Base-by-base conservation (phyloP, 2,888 invertebrate species). In the Phortica magna region DNA sequence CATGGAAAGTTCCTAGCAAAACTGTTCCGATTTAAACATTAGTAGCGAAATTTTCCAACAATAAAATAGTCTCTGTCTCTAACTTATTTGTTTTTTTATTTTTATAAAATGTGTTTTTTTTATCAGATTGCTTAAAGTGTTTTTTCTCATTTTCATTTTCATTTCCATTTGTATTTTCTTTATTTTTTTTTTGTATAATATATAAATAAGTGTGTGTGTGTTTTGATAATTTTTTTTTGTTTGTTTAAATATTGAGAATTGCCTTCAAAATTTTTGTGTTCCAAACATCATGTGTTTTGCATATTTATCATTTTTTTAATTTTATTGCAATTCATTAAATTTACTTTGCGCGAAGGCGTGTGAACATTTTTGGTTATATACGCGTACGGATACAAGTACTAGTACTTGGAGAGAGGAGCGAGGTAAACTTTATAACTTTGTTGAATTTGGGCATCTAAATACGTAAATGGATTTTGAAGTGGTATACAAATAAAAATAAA, bases 11-110 rank as follows among this genome's bases (percentile, higher is more conserved):
- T 48, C 31, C 31, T 31, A 31, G 3, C 31, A 1, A 3, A 31
- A 31, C 31, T 31, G 31, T 31, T 1, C 31, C 31, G 31, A 31
- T 31, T 48, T 48, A 12, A 12, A 9, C 48, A 48, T 48, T 59
- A 59, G 22, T 17, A 17, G 5, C 31, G 31, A 64, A 64, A 64
- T 64, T 64, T 64, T 12, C 31, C 31, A 64, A 64, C 39, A 64
- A 64, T 31, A 31, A 64, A 22, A 64, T 14, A 10, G 31, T 31
- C 3, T 31, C 31, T 31, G 31, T 31, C 31, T 31, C 48, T 48
- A 14, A 48, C 48, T 48, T 48, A 64, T 48, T 48, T 48, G 48
- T 48, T 48, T 48, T 48, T 48, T 48, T 48, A 31, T 64, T 31
- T 64, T 9, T 59, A 17, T 59, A 19, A 19, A 59, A n/a, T n/a